Percentiles rank a stretch among this genome's conserved stretches.
phyloP scores from a whole-genome alignment of 2,888 invertebrate genomes.

The Watsonalla binaria region DNA sequence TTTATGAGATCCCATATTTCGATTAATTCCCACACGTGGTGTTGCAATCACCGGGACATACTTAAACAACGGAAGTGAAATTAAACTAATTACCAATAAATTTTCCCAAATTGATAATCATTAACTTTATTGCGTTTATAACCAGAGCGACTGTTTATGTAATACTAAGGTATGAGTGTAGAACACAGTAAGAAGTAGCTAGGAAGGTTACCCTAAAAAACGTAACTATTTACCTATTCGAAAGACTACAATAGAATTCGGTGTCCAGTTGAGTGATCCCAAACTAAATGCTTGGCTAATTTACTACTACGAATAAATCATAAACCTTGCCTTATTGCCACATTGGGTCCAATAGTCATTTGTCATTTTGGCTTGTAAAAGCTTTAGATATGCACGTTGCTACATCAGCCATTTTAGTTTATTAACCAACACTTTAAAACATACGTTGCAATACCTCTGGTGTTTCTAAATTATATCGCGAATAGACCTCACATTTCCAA shows the following conservation, averaged over 20 bases:
- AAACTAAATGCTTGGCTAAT: neutral
- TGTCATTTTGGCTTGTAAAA: slow-evolving; percentile 34
- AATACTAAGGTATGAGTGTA: neutral
- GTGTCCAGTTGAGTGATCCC: neutral
- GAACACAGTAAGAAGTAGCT: too few relatives aligned
- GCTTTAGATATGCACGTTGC: slow-evolving; percentile 28
- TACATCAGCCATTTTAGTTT: slow-evolving; percentile 40
- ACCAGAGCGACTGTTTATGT: neutral
- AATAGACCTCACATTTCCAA: slow-evolving; percentile 13
- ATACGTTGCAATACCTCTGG: slow-evolving; percentile 29
- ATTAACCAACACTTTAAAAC: slow-evolving; percentile 30
- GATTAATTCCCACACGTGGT: neutral
- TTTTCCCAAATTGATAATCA: neutral
- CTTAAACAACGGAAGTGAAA: neutral
- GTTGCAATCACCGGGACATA: neutral
- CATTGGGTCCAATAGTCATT: slow-evolving; percentile 31
- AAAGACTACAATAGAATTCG: too few relatives aligned
- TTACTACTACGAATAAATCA: slow-evolving; percentile 3
- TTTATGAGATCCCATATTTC: neutral
- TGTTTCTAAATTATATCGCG: slow-evolving; percentile 28
- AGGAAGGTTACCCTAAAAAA: too few relatives aligned
- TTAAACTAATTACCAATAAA: neutral
- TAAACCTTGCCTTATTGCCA: slow-evolving; percentile 15
- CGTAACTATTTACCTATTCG: too few relatives aligned
- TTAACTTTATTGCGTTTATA: neutral